phyloP scores from a whole-genome alignment of 2,113 vertebrate genomes.

The Periophthalmus modestus region DNA sequence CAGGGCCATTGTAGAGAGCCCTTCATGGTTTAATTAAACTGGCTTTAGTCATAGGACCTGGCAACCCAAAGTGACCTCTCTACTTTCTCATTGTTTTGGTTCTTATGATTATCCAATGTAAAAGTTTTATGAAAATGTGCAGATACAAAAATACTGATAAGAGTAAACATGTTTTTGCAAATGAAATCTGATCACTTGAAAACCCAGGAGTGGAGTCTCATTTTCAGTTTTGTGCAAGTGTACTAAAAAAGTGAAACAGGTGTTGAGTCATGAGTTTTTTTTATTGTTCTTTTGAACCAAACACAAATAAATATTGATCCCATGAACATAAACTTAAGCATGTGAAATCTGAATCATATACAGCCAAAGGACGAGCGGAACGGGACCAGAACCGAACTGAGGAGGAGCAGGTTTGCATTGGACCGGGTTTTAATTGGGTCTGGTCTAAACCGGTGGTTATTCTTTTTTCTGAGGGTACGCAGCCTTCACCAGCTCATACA shows the following conservation, averaged over 20 bases:
- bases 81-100: no score
- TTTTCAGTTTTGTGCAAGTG: no score
- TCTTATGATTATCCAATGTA: no score
- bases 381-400: neutral
- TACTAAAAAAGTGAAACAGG: no score
- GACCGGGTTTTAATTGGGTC: neutral
- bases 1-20: no score
- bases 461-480: conserved; percentile 84
- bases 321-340: conserved; percentile 71
- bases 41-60: no score
- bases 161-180: no score
- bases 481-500: conserved; percentile 78
- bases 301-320: conserved; percentile 83
- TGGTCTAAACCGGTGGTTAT: neutral
- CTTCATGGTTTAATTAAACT: no score
- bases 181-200: no score
- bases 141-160: no score
- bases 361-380: conserved; percentile 59
- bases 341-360: conserved; percentile 23
- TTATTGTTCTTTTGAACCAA: conserved; percentile 82
- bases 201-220: neutral
- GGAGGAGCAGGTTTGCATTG: conserved; percentile 15
- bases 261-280: conserved; percentile 63
- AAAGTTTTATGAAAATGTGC: no score
- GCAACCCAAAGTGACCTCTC: no score